phyloP scores from a whole-genome alignment of 1,140 invertebrate species.

The Oppia nitens region DNA sequence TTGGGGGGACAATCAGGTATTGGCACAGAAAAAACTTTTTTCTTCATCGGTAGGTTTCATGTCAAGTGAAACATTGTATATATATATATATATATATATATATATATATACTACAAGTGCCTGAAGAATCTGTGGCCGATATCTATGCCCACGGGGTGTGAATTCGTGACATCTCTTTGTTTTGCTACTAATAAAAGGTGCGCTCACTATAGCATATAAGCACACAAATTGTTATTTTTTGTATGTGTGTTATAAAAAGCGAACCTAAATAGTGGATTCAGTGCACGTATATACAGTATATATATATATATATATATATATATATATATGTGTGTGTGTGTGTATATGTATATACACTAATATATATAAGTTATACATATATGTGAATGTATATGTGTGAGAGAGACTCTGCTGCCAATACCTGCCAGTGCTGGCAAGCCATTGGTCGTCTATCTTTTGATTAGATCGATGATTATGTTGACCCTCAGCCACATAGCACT shows the following conservation, averaged over 20 bases:
- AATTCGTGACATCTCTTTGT: constrained; percentile 4
- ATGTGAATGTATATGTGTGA: too few species aligned
- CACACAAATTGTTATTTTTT: not conserved
- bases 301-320: too few species aligned
- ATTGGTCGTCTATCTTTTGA: not conserved
- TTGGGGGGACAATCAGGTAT: not conserved
- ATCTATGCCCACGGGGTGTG: not conserved
- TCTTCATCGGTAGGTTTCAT: not conserved
- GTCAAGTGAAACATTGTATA: not conserved
- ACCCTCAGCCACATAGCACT: not conserved
- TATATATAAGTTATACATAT: too few species aligned
- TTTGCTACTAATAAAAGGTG: not conserved
- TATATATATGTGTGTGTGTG: too few species aligned
- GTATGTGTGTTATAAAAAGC: not conserved
- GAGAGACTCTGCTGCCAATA: too few species aligned
- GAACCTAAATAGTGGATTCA: not conserved
- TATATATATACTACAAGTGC: too few species aligned
- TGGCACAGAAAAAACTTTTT: not conserved
- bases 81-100: too few species aligned
- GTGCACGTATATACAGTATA: not conserved
- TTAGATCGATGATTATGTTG: not conserved
- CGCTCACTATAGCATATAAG: not conserved
- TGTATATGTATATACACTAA: too few species aligned
- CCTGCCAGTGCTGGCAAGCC: not conserved
- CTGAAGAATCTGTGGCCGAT: not conserved